A percentile compares a stretch with the other conserved stretches of the same genome.
phyloP scores from a whole-genome alignment of 2,888 invertebrate species.

The Glyphotaelius pellucidus region DNA sequence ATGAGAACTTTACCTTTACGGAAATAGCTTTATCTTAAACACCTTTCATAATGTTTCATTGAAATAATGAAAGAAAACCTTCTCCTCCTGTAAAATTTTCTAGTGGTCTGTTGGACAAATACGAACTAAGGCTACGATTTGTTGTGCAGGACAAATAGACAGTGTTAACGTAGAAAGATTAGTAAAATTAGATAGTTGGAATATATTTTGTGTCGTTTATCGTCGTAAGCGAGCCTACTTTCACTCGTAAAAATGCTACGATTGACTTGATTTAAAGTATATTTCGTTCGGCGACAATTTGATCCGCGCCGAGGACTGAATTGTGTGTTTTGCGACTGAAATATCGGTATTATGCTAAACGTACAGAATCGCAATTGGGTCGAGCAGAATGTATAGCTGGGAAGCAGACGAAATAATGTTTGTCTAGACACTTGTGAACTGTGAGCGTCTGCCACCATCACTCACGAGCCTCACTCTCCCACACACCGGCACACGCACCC shows the following conservation, averaged over 20 bases:
- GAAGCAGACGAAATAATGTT: conserved; percentile 22
- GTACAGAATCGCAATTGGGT: neutral
- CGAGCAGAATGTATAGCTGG: conserved; percentile 28
- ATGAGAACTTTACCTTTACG: too few relatives aligned
- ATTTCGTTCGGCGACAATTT: neutral
- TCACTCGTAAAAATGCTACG: neutral
- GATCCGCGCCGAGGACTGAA: neutral
- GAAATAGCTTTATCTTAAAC: too few relatives aligned
- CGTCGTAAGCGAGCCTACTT: neutral
- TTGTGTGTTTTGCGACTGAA: conserved; percentile 6
- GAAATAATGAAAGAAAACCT: too few relatives aligned
- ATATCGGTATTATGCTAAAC: conserved; percentile 27
- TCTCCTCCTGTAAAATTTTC: too few relatives aligned
- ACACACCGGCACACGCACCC: neutral
- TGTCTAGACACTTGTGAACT: conserved; percentile 18
- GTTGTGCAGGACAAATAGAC: neutral
- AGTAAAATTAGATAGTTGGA: neutral
- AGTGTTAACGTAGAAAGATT: neutral
- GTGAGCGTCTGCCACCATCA: conserved; percentile 22
- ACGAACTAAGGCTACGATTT: too few relatives aligned
- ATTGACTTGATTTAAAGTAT: neutral
- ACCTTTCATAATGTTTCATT: too few relatives aligned
- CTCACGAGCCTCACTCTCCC: neutral
- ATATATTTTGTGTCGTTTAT: neutral
- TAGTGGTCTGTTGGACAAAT: too few relatives aligned